Evolutionary conservation across 2,113 vertebrate species (phyloP).

Genomic region (Conger conger): DNA sequence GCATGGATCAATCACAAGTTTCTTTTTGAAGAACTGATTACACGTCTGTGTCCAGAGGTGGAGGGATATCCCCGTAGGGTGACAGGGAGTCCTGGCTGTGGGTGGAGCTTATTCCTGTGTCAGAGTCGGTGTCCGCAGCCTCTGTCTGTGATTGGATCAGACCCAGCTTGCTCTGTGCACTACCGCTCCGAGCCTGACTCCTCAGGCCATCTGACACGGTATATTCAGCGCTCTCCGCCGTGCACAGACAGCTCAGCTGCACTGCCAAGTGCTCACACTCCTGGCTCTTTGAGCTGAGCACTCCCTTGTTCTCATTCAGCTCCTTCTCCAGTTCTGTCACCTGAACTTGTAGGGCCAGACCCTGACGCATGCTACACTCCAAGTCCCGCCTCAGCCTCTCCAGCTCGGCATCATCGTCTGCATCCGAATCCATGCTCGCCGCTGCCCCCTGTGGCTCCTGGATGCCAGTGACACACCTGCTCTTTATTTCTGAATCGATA

Average conservation of each 20-base stretch:
- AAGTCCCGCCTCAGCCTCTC: slow-evolving; percentile 74
- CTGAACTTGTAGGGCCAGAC: slow-evolving; percentile 77
- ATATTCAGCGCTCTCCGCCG: slow-evolving; percentile 52
- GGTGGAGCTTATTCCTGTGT: slow-evolving; percentile 96
- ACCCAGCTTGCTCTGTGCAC: slow-evolving; percentile 59
- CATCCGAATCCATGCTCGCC: slow-evolving; percentile 13
- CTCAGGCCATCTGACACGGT: slow-evolving; percentile 42
- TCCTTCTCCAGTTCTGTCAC: slow-evolving; percentile 81
- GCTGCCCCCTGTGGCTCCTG: slow-evolving; percentile 45
- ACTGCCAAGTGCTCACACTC: slow-evolving; percentile 84
- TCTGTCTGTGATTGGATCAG: slow-evolving; percentile 69
- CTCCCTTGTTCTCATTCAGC: slow-evolving; percentile 71
- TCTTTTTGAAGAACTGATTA: slow-evolving; percentile 39
- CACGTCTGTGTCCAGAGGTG: slow-evolving; percentile 66
- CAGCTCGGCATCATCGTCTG: slow-evolving; percentile 49
- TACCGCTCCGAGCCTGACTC: slow-evolving; percentile 51
- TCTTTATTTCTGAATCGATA: slow-evolving; percentile 80
- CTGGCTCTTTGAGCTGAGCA: slow-evolving; percentile 77
- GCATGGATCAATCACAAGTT: neutral
- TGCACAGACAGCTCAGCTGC: slow-evolving; percentile 75
- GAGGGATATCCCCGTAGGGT: slow-evolving; percentile 68
- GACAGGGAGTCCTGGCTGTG: slow-evolving; percentile 94
- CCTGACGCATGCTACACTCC: slow-evolving; percentile 77
- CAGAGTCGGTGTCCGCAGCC: slow-evolving; percentile 91
- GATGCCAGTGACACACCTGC: slow-evolving; percentile 27